Conservation (phyloP, 2,113 vertebrate species). For the Micromys minutus region DNA sequence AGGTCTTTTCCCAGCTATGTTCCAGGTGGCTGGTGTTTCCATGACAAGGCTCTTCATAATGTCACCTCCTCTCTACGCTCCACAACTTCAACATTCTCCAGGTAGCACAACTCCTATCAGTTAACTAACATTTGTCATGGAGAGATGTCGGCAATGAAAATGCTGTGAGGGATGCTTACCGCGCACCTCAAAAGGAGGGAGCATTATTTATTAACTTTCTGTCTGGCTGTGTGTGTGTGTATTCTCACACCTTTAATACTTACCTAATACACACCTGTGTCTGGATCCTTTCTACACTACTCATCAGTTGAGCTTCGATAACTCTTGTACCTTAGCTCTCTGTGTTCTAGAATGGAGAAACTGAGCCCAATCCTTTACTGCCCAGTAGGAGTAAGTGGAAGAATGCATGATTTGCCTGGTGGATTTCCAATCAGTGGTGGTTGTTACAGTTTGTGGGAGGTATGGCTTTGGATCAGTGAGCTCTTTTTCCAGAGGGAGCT, state of each 20-base stretch:
- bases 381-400: neutral
- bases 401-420: accelerated
- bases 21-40: accelerated
- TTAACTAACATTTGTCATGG: neutral
- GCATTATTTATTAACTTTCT: neutral
- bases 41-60: neutral
- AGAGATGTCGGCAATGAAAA: accelerated
- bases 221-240: no score
- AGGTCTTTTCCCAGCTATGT: neutral
- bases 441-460: neutral
- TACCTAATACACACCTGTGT: no score
- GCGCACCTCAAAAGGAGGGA: neutral
- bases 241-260: neutral
- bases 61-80: neutral
- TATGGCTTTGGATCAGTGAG: neutral
- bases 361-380: accelerated
- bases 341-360: neutral
- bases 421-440: no score
- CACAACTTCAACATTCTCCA: neutral
- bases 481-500: neutral
- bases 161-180: neutral
- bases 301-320: neutral
- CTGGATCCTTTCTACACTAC: neutral
- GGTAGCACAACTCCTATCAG: neutral
- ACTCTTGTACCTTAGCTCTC: neutral